Conservation (phyloP, 2,888 invertebrate genomes). For the Cryptophagus acutangulus region DNA sequence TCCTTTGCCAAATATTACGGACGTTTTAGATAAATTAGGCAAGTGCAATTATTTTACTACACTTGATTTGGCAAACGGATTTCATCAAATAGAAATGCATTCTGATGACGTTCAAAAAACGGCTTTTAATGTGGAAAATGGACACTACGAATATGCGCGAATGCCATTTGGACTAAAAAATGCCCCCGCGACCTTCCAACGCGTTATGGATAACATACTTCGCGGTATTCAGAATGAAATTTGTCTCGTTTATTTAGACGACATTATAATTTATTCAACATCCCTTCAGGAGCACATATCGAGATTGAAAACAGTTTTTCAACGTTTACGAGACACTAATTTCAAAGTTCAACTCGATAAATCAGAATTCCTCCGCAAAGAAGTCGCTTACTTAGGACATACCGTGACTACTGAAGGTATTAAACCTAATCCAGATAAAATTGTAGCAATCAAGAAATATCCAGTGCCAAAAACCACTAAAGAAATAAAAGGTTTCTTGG, state of each 20-base stretch:
- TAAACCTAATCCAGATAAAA: too few species aligned
- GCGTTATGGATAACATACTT: constrained; percentile 31
- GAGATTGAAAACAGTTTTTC: neutral
- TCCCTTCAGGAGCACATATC: neutral
- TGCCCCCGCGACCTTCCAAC: constrained; percentile 32
- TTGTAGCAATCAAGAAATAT: too few species aligned
- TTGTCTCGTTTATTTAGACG: neutral
- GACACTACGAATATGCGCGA: constrained; percentile 28
- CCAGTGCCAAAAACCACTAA: too few species aligned
- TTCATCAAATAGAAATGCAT: constrained; percentile 30
- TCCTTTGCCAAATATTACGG: constrained; percentile 34
- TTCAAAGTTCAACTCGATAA: constrained; percentile 19
- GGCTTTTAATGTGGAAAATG: constrained; percentile 27
- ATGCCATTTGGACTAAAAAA: constrained; percentile 34
- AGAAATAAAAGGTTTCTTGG: too few species aligned
- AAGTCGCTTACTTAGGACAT: neutral
- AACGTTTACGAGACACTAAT: neutral
- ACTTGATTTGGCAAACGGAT: constrained; percentile 29
- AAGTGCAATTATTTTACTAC: constrained; percentile 29
- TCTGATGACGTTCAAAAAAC: constrained; percentile 27
- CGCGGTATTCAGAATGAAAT: constrained; percentile 1
- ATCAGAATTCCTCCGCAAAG: neutral
- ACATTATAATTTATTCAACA: neutral
- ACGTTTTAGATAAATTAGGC: constrained; percentile 36
- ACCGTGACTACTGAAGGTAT: too few species aligned